A percentile compares a stretch with the other conserved stretches of the same genome.
phyloP scores from a whole-genome alignment of 1,140 invertebrate genomes.

The Bombyx mandarina region DNA sequence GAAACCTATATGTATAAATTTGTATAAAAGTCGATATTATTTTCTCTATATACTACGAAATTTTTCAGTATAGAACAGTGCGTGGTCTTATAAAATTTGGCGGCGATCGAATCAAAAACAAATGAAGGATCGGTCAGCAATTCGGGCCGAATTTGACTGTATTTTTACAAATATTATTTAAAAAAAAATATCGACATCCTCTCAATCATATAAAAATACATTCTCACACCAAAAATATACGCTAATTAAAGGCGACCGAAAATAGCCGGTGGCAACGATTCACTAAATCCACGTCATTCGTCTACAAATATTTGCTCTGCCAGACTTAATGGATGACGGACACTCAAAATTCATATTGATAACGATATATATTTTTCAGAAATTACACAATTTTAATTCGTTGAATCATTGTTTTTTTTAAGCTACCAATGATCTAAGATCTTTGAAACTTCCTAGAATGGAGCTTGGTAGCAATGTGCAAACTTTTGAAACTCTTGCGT shows the following conservation, averaged over 20 bases:
- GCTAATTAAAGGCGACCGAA: slow-evolving; percentile 6
- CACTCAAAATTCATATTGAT: slow-evolving; percentile 1
- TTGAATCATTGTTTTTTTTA: not conserved
- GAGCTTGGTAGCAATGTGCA: no score
- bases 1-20: not conserved
- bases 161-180: no score
- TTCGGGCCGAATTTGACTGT: no score
- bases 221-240: slow-evolving; percentile 1
- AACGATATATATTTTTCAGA: slow-evolving; percentile 1
- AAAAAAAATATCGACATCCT: no score
- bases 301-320: slow-evolving; percentile 5
- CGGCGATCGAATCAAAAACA: no score
- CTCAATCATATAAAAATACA: no score
- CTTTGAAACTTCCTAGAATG: no score
- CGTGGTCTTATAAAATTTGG: no score
- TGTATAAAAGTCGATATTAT: not conserved
- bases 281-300: slow-evolving; percentile 1
- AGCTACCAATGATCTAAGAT: not conserved
- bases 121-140: no score
- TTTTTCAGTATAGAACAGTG: no score
- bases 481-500: not conserved
- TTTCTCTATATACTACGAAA: no score
- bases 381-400: not conserved
- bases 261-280: not conserved
- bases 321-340: slow-evolving; percentile 5